Conservation (phyloP, 2,888 invertebrate species). For the Paralinhomoeus sp. region DNA sequence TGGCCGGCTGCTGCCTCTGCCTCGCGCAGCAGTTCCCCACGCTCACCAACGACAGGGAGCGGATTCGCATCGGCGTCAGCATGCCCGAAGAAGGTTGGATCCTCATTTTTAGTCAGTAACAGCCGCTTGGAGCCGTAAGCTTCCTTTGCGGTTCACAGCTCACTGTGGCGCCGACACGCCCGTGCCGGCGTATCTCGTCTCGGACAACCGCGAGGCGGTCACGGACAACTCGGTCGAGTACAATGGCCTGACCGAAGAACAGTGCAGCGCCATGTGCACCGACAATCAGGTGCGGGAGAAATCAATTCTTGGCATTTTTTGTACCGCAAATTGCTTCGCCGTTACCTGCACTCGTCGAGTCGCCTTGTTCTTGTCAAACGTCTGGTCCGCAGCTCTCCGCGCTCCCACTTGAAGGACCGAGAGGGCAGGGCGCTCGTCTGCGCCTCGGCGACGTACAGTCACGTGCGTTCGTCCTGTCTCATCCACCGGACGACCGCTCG, state of each 20-base stretch:
- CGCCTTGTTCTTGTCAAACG: not conserved
- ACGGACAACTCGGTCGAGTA: slow-evolving; percentile 9
- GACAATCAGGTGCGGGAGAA: slow-evolving; percentile 9
- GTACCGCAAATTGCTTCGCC: not conserved
- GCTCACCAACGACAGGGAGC: too few relatives aligned
- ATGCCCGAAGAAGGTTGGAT: too few relatives aligned
- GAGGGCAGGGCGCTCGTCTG: not conserved
- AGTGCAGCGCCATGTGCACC: slow-evolving; percentile 14
- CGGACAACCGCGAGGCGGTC: slow-evolving; percentile 10
- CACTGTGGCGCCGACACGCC: too few relatives aligned
- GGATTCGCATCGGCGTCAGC: too few relatives aligned
- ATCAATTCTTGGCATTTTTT: not conserved
- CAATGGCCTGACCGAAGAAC: slow-evolving; percentile 14
- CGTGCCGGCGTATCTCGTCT: slow-evolving; percentile 9
- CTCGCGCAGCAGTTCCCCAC: too few relatives aligned
- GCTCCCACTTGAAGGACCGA: not conserved
- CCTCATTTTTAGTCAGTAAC: too few relatives aligned
- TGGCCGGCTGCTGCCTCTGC: too few relatives aligned
- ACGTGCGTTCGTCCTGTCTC: not conserved
- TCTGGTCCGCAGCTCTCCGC: not conserved
- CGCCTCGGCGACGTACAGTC: not conserved
- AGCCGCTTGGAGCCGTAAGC: too few relatives aligned
- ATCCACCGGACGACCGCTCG: not conserved
- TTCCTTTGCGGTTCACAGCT: too few relatives aligned
- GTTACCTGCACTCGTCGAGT: too few relatives aligned